Evolutionary conservation across 53 echinoderm and acorn worm species (phyloP), one percentile per base, ranked within the genome.

Genomic region (Astropecten irregularis): DNA sequence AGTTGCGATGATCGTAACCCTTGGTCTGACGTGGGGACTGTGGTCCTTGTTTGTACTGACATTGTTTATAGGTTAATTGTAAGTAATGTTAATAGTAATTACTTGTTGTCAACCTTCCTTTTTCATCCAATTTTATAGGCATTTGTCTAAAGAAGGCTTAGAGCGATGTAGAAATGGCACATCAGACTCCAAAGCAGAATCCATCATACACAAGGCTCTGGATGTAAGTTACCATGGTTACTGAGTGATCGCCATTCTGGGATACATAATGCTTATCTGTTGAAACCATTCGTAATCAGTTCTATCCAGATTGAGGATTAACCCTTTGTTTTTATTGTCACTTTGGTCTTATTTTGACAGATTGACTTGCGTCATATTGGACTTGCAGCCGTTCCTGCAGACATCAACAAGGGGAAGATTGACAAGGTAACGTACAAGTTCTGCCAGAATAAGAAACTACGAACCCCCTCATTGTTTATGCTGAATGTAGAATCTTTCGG

Each of bases 351-450:
- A 10, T 61, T 51, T 14, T 60, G 18, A 1, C 81, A 94, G 95
- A 86, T 89, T 87, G 95, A 95, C 63, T 67, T 95, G 59, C 79
- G 90, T 66, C 95, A 95, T 30, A 86, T 92, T 88, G 95, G 89
- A 3, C 68, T 77, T 32, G 82, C 69, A 49, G 68, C 83, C 15
- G 31, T 92, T 6, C 89, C 89, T 71, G 13, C 72, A 33, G 95
- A 95, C 35, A 77, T 89, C 55, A 88, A 72, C 74, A 95, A 88
- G 60, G 92, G 87, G 11, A 95, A 95, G 42, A 38, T 52, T 15
- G 92, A 95, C 65, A 71, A 86, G 86, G 95, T 92, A 87, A 86
- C 47, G 18, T n/a, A n/a, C n/a, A n/a, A n/a, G n/a, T n/a, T n/a
- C 19, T 42, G 20, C 16, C 30, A 31, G 18, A 71, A 29, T 66